Base-by-base conservation (phyloP, 2,113 vertebrate species). In the Cyphomyrus discorhynchus region DNA sequence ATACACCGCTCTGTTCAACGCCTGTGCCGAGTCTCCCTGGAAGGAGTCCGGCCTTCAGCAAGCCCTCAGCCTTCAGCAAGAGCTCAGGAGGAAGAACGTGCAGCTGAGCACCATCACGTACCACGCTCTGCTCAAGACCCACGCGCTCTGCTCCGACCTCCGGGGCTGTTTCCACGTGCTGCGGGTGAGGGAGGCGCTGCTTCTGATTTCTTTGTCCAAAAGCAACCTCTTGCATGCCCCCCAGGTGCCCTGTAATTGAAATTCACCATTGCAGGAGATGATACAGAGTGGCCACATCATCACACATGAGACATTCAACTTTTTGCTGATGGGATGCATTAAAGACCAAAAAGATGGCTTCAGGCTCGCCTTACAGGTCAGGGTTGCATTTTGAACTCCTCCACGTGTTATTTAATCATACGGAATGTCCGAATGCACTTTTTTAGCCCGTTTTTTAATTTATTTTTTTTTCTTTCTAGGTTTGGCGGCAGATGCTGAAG, bases 1-100 rank as follows among this genome's bases (percentile, higher is more conserved):
- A 0, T 99, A 98, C 93, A 99, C 98, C 0, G 98, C 98, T 0
- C 94, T 99, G 89, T 99, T 99, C 94, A 99, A 99, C 0, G 97
- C 97, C 90, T 99, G 98, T 2, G 97, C 98, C 0, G 96, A 98
- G 91, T 97, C 97, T 0, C 97, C 96, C 0, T 97, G 95, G 92
- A 97, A 97, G 49, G 95, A 96, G 39, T 95, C 96, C 0, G 98
- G 97, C 0, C 95, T 99, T 49, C 96, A 97, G 90, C 96, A 96
- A 0, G 98, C 98, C 0, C 90, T 98, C 90, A 97, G 96, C 46
- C 92, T 99, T 58, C 94, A 95, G 52, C 96, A 97, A 91, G 97
- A 99, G 90, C 96, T 99, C 0, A 92, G 85, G 42, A 94, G 93
- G 91, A 96, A 94, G 58, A 97, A 96, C 21, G 50, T 96, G 87